Conservation (phyloP, 2,888 invertebrate genomes). For the Willowsia nigromaculata region DNA sequence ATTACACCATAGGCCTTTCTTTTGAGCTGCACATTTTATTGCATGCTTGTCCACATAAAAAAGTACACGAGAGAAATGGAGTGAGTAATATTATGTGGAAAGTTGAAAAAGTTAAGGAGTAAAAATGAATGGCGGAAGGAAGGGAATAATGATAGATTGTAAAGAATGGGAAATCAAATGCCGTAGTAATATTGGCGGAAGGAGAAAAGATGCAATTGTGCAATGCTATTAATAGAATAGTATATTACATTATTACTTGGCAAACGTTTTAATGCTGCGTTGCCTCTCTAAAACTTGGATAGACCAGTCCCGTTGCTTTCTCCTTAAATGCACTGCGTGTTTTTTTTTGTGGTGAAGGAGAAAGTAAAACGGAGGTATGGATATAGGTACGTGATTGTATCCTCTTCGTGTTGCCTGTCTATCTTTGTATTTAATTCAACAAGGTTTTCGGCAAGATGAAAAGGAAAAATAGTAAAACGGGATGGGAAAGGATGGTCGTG, state of each 20-base stretch:
- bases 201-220: slow-evolving; percentile 64
- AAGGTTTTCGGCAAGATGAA: not conserved
- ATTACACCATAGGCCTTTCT: not conserved
- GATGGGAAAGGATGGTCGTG: not conserved
- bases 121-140: slow-evolving; percentile 10
- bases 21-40: slow-evolving; percentile 57
- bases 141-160: not conserved
- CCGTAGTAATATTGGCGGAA: slow-evolving; percentile 6
- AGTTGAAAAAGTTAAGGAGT: slow-evolving; percentile 44
- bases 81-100: slow-evolving; percentile 69
- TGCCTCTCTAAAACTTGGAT: too few relatives aligned
- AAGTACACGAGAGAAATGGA: slow-evolving; percentile 64
- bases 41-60: slow-evolving; percentile 25
- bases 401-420: not conserved
- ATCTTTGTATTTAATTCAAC: not conserved
- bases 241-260: slow-evolving; percentile 43
- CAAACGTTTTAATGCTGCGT: slow-evolving; percentile 69
- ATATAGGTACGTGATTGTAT: slow-evolving; percentile 25
- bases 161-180: slow-evolving; percentile 68
- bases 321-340: slow-evolving; percentile 52
- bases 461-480: slow-evolving; percentile 24
- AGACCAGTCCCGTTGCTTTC: not conserved
- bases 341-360: slow-evolving; percentile 16
- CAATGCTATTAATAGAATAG: slow-evolving; percentile 44
- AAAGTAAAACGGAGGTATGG: slow-evolving; percentile 1